These are phyloP conservation scores for Limnephilus rhombicus DNA, from an alignment of 2,888 invertebrate species.

Conservation along the genomic window DNA sequence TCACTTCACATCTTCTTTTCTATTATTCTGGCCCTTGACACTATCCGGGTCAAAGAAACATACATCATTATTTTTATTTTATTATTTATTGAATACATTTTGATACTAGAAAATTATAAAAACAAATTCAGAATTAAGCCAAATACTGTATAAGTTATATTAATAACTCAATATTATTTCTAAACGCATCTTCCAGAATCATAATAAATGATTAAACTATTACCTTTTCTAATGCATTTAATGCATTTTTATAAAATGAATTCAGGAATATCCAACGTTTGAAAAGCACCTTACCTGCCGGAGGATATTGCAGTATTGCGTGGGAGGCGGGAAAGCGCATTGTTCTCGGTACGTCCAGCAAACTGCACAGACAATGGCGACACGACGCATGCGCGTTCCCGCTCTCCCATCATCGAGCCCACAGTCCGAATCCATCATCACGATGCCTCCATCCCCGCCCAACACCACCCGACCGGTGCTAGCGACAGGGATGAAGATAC, in stretches of 20 bases:
- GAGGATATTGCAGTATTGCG: constrained; percentile 59
- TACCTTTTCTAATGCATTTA: no score
- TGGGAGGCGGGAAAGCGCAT: constrained; percentile 62
- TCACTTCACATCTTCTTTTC: no score
- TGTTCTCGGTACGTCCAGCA: constrained; percentile 58
- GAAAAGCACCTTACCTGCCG: constrained; percentile 25
- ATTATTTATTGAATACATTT: no score
- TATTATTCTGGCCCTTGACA: no score
- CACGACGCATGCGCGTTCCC: constrained; percentile 62
- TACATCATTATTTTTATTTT: no score
- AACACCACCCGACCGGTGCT: neutral
- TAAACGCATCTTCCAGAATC: no score
- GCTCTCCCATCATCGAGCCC: constrained; percentile 45
- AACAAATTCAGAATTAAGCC: no score
- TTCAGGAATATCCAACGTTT: neutral
- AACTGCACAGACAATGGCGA: constrained; percentile 57
- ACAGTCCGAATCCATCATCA: constrained; percentile 45
- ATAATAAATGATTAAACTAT: no score
- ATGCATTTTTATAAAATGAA: neutral
- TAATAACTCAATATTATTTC: no score
- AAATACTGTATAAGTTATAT: no score
- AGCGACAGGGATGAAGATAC: neutral
- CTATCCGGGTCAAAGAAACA: no score
- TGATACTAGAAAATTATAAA: no score
- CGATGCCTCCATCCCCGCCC: neutral